phyloP scores from a whole-genome alignment of 1,140 invertebrate species.

The Ptiloglossa arizonensis region DNA sequence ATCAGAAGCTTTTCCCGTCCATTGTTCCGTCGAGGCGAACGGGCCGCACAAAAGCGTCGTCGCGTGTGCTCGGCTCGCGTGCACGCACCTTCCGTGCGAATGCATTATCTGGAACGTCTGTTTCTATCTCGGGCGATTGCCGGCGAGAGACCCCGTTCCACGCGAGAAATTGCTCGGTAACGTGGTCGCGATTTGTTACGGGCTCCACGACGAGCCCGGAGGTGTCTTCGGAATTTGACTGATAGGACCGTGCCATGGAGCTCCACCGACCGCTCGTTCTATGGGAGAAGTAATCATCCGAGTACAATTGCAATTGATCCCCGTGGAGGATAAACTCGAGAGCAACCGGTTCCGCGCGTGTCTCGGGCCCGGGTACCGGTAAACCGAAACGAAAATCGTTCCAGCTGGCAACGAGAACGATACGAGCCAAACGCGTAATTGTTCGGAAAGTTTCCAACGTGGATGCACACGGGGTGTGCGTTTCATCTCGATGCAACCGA shows the following conservation, averaged over 20 bases:
- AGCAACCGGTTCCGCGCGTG: no score
- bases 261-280: no score
- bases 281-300: not conserved
- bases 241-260: not conserved
- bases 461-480: no score
- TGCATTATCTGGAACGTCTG: constrained; percentile 38
- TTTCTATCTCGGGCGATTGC: constrained; percentile 19
- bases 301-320: not conserved
- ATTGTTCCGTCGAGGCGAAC: constrained; percentile 55
- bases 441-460: no score
- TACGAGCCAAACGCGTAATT: no score
- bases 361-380: no score
- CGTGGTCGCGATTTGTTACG: constrained; percentile 40
- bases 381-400: no score
- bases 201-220: not conserved
- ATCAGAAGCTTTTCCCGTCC: constrained; percentile 54
- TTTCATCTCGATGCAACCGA: no score
- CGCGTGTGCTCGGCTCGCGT: constrained; percentile 11
- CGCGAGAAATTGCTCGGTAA: constrained; percentile 49
- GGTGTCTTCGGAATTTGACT: not conserved
- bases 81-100: constrained; percentile 48
- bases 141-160: not conserved
- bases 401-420: no score
- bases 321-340: no score
- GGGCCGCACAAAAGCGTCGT: constrained; percentile 36